Base-by-base conservation (phyloP, 2,797 vertebrate species). In the Cossypha niveicapilla region DNA sequence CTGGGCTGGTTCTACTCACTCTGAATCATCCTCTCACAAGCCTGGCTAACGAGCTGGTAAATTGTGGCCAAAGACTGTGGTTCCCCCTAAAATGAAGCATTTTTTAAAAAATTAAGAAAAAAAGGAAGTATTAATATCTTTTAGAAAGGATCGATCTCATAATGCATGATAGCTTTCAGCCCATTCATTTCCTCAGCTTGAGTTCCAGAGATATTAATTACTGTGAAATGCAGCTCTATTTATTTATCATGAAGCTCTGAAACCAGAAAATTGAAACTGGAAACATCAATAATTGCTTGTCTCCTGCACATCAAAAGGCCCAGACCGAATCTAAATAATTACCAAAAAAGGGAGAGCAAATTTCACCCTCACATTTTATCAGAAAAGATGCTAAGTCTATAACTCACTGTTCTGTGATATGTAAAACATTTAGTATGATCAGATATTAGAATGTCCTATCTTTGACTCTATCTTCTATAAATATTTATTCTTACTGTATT, bases 21-120 rank as follows among this genome's bases (percentile, higher is more conserved):
- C 79, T 99, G 99, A 73, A 99, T 98, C 61, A 99, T 98, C 4
- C 99, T 97, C 95, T 99, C 99, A 94, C 99, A 99, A 95, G 98
- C 99, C 96, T 99, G 98, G 91, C 98, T 98, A 81, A 99, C 98
- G 3, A 99, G 98, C 79, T 99, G 99, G 93, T 98, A 99, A 97
- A 99, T 98, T 83, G 98, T 96, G 41, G 98, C 97, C 86, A 99
- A 97, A 25, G 99, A 99, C 96, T 98, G 99, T 60, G 98, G 98
- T 77, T 99, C 99, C 1, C 99, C 99, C 99, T 99, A 95, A 90
- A 61, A 82, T 18, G 37, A 88, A 90, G 82, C 45, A 61, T 41
- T 39, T 61, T 41, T 11, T 4, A 2, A 11, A 28, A 50, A 37
- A 70, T 58, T 50, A 32, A 7, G 25, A 6, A 34, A 47, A 58